Percentiles rank a stretch among this genome's conserved stretches.
Evolutionary conservation across 2,888 invertebrate genomes (phyloP).

Genomic region (Mimumesa dahlbomi): DNA sequence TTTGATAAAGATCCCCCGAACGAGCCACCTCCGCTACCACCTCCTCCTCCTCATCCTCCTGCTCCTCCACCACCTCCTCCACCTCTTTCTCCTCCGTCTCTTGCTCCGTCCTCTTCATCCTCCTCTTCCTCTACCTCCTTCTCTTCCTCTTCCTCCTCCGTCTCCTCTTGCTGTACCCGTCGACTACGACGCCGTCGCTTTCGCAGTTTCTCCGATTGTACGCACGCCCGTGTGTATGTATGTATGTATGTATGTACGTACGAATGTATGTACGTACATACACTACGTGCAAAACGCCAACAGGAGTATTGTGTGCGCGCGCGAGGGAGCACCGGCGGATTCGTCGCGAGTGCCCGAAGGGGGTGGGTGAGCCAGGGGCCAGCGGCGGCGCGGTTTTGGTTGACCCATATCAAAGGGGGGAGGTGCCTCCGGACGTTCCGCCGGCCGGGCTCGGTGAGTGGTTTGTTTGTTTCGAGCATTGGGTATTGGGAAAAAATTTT

Average conservation of each 20-base stretch:
- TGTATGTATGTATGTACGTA: background rate
- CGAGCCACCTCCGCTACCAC: constrained; percentile 54
- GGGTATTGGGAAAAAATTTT: constrained; percentile 56
- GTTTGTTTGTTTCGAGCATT: constrained; percentile 59
- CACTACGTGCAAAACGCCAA: background rate
- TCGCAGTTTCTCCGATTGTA: constrained; percentile 55
- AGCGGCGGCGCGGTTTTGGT: constrained; percentile 51
- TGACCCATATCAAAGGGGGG: constrained; percentile 62
- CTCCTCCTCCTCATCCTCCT: constrained; percentile 38
- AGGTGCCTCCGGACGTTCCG: constrained; percentile 40
- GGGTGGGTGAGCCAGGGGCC: constrained; percentile 8
- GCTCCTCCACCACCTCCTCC: constrained; percentile 40
- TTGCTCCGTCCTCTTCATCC: constrained; percentile 9
- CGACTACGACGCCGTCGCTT: constrained; percentile 53
- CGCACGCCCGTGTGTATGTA: constrained; percentile 32
- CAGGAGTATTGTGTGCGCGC: constrained; percentile 16
- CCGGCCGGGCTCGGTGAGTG: constrained; percentile 48
- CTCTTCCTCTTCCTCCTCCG: constrained; percentile 33
- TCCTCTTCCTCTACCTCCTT: constrained; percentile 11
- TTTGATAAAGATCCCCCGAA: constrained; percentile 80
- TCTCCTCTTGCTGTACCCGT: constrained; percentile 30
- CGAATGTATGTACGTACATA: background rate
- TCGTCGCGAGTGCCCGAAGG: constrained; percentile 12
- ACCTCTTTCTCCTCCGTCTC: constrained; percentile 25
- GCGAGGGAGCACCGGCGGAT: constrained; percentile 26